Conservation (phyloP, 1,140 invertebrate genomes). For the Macrocentrus cingulum region DNA sequence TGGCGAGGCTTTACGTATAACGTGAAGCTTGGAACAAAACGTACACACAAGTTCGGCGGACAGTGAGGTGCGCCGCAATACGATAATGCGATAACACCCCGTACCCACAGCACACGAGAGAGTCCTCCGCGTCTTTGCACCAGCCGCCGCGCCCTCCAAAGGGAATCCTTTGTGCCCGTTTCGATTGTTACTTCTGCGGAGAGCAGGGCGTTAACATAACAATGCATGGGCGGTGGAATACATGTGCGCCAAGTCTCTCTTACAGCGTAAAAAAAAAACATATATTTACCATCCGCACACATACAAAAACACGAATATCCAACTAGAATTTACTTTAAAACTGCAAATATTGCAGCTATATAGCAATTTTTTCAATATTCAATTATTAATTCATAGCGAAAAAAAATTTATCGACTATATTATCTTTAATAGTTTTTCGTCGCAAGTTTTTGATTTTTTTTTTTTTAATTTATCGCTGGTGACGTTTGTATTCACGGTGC, state of each 20-base stretch:
- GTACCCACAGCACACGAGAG: too few species aligned
- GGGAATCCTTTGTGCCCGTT: slow-evolving; percentile 50
- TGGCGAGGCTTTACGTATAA: neutral
- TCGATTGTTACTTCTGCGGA: slow-evolving; percentile 54
- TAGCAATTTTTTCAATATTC: too few species aligned
- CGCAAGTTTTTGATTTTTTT: too few species aligned
- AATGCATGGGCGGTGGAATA: slow-evolving; percentile 37
- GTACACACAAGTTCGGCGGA: slow-evolving; percentile 24
- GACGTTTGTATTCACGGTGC: too few species aligned
- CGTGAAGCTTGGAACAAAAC: neutral
- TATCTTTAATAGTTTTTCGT: too few species aligned
- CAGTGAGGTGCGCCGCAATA: slow-evolving; percentile 50
- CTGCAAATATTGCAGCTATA: too few species aligned
- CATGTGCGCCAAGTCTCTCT: neutral
- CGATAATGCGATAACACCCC: slow-evolving; percentile 52
- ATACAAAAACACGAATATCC: too few species aligned
- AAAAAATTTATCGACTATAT: too few species aligned
- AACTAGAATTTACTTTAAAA: too few species aligned
- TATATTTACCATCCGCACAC: too few species aligned
- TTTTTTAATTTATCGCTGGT: too few species aligned
- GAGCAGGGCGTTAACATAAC: slow-evolving; percentile 53
- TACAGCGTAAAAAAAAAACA: slow-evolving; percentile 1
- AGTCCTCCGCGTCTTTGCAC: slow-evolving; percentile 18
- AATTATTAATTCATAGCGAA: too few species aligned
- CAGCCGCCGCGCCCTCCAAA: slow-evolving; percentile 19